Conservation (phyloP, 2,888 invertebrate species). For the Mythimna loreyi region DNA sequence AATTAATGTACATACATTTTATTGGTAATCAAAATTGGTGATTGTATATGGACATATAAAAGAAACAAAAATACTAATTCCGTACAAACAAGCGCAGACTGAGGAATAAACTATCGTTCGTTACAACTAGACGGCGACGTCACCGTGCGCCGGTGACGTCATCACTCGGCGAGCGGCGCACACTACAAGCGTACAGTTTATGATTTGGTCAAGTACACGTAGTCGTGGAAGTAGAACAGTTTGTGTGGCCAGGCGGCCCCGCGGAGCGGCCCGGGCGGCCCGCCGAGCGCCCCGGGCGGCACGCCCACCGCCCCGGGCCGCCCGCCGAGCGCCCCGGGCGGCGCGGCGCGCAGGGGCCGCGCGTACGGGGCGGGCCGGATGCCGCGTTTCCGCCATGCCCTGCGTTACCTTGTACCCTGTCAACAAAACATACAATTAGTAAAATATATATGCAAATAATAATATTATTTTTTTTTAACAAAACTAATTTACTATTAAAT, state of each 20-base stretch:
- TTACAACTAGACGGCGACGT: constrained; percentile 34
- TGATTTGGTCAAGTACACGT: constrained; percentile 53
- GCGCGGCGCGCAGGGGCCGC: constrained; percentile 2
- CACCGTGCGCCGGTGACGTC: constrained; percentile 6
- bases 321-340: not conserved
- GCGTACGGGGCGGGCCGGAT: constrained; percentile 25
- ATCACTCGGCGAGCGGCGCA: not conserved
- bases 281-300: not conserved
- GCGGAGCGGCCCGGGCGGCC: constrained; percentile 5
- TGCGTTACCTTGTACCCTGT: constrained; percentile 52
- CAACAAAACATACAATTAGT: not conserved
- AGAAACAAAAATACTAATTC: constrained; percentile 52
- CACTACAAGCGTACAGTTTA: constrained; percentile 40
- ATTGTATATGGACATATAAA: constrained; percentile 48
- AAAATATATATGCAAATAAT: not conserved
- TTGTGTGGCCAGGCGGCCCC: constrained; percentile 27
- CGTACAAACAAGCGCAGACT: constrained; percentile 53
- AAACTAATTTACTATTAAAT: no score
- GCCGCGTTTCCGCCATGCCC: constrained; percentile 32
- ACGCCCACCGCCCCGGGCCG: no score
- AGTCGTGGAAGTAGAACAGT: constrained; percentile 46
- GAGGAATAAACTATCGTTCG: constrained; percentile 57
- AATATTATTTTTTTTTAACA: no score
- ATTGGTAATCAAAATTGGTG: constrained; percentile 58
- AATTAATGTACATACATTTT: constrained; percentile 56